These are phyloP conservation scores for Alouatta palliata DNA, from an alignment of 2,113 vertebrate genomes.

Conservation along the genomic window DNA sequence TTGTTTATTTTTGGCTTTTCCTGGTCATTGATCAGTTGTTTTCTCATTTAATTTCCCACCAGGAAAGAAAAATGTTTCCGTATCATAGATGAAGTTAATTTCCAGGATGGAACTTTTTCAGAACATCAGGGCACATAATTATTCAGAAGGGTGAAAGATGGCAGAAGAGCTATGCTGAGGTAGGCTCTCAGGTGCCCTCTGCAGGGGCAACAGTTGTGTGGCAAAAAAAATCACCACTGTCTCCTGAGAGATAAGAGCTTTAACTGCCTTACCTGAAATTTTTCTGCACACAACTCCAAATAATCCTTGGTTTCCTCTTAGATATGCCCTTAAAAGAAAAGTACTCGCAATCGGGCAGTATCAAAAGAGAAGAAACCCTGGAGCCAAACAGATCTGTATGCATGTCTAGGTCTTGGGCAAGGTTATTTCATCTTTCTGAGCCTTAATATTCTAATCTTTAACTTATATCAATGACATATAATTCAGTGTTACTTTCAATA, in stretches of 20 bases:
- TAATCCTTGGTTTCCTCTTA: background rate
- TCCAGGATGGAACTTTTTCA: background rate
- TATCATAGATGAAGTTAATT: slow-evolving; percentile 42
- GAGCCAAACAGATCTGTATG: background rate
- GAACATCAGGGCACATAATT: background rate
- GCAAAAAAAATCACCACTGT: background rate
- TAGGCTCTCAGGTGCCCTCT: background rate
- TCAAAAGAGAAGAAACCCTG: background rate
- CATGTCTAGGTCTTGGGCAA: background rate
- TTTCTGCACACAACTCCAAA: background rate
- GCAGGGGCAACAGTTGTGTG: background rate
- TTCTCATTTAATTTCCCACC: slow-evolving; percentile 63
- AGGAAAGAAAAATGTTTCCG: slow-evolving; percentile 5
- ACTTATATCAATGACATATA: background rate
- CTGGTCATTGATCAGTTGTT: slow-evolving; percentile 39
- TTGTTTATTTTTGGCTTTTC: slow-evolving; percentile 59
- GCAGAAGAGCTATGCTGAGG: background rate
- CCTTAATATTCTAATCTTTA: background rate
- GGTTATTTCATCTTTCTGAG: background rate
- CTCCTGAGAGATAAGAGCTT: background rate
- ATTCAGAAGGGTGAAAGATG: background rate
- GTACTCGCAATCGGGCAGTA: background rate
- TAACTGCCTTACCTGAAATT: background rate
- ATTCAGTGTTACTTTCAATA: background rate
- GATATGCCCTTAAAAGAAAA: background rate